A percentile compares a stretch with the other conserved stretches of the same genome.
phyloP scores from a whole-genome alignment of 1,140 invertebrate species.

The Drosophila subobscura region DNA sequence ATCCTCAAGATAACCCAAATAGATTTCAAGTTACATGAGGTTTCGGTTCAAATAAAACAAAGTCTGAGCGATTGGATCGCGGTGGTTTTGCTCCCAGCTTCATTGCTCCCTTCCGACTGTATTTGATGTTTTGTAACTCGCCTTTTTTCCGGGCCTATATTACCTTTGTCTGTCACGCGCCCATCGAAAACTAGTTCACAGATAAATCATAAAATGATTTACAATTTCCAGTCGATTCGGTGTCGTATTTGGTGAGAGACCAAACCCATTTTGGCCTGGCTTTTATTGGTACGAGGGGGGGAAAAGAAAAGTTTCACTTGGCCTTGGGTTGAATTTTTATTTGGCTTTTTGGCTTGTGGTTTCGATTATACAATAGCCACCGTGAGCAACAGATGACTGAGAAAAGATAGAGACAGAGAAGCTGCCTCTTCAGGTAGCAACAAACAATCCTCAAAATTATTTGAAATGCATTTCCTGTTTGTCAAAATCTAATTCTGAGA shows the following conservation, averaged over 20 bases:
- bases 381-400: conserved; percentile 3
- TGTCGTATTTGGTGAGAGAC: conserved; percentile 29
- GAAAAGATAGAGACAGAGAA: neutral
- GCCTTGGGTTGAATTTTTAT: conserved; percentile 53
- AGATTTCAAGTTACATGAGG: conserved; percentile 12
- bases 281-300: conserved; percentile 50
- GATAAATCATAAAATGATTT: conserved; percentile 73
- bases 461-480: conserved; percentile 35
- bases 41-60: conserved; percentile 23
- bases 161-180: conserved; percentile 58
- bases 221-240: conserved; percentile 52
- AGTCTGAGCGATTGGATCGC: conserved; percentile 37
- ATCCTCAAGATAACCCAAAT: conserved; percentile 18
- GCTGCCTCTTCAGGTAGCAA: conserved; percentile 7
- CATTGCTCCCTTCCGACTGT: conserved; percentile 30
- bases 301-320: conserved; percentile 64
- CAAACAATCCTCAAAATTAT: neutral
- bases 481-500: conserved; percentile 29
- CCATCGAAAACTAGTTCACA: conserved; percentile 67
- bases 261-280: conserved; percentile 46
- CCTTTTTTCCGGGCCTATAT: conserved; percentile 28
- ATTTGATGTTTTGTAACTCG: conserved; percentile 38
- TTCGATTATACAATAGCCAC: conserved; percentile 54
- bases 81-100: neutral
- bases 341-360: conserved; percentile 30